Base-by-base conservation (phyloP, 2,797 vertebrate genomes). In the Euthynnus affinis region DNA sequence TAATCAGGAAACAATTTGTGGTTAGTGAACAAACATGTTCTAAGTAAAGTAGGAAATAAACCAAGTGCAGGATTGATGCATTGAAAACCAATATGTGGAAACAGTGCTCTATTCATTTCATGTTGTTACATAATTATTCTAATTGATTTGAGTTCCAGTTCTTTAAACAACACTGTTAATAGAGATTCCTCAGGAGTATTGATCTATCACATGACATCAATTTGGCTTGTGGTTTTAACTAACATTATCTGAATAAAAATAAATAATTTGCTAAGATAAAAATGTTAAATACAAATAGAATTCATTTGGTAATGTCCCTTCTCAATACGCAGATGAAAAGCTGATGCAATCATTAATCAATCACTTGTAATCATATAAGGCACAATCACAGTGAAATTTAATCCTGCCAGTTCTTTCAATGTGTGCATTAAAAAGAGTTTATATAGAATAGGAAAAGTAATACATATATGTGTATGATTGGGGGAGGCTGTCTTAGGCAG, bases 261-360 rank as follows among this genome's bases (percentile, higher is more conserved):
- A 58, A 69, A 72, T 84, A 20, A 76, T 83, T 79, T 80, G 48
- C 80, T 58, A 53, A 48, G 55, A 68, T 80, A 63, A 57, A 82
- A 81, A 81, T 87, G 78, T 79, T 87, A 80, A 80, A 81, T 84
- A 74, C 76, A 87, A 87, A 83, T 81, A 37, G 53, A 78, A 70
- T 78, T 83, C 80, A 86, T 91, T 81, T 74, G 49, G 40, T 71
- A 83, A 82, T 84, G 73, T 77, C 79, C 76, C 70, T 53, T 78
- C 60, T 85, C 83, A 74, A 78, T 76, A 68, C 70, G 70, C 66
- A 81, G 62, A 74, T 68, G 79, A 64, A 77, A 3, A 78, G 76
- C 51, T 29, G 58, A 49, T 61, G 49, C 9, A 37, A 46, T 60
- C 51, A 77, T 80, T 88, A 37, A 37, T 37, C 37, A 37, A 10